Conservation (phyloP, 2,113 vertebrate genomes). For the Mormoops blainvillei region DNA sequence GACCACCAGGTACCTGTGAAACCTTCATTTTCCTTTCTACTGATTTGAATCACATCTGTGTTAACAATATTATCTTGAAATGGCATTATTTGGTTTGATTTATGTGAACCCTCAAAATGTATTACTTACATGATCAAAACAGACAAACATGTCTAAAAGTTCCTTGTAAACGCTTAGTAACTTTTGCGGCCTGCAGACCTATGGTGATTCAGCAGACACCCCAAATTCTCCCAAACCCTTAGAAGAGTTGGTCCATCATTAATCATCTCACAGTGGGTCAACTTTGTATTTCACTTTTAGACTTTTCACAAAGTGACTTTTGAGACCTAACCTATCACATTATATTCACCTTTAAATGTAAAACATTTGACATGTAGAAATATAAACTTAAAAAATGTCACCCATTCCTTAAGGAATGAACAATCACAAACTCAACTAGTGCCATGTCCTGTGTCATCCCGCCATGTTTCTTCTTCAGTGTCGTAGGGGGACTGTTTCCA, state of each 20-base stretch:
- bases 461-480: conserved; percentile 60
- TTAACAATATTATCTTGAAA: conserved; percentile 58
- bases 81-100: conserved; percentile 73
- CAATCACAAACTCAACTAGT: conserved; percentile 63
- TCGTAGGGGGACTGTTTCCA: conserved; percentile 34
- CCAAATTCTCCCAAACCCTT: not conserved
- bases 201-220: not conserved
- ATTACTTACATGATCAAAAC: conserved; percentile 19
- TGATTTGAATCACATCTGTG: conserved; percentile 67
- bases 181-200: not conserved
- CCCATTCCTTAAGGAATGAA: conserved; percentile 25
- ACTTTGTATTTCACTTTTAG: not conserved
- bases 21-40: conserved; percentile 70
- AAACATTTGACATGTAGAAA: conserved; percentile 17
- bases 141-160: conserved; percentile 32
- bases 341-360: conserved; percentile 6
- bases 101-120: conserved; percentile 54
- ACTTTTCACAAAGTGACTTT: conserved; percentile 14
- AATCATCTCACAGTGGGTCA: conserved; percentile 19
- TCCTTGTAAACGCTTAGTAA: conserved; percentile 26
- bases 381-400: not conserved
- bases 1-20: conserved; percentile 73
- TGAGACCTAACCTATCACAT: not conserved
- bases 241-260: conserved; percentile 7
- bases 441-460: conserved; percentile 67